Conservation (phyloP, 2,797 vertebrate species). For the Oreochromis grahami region DNA sequence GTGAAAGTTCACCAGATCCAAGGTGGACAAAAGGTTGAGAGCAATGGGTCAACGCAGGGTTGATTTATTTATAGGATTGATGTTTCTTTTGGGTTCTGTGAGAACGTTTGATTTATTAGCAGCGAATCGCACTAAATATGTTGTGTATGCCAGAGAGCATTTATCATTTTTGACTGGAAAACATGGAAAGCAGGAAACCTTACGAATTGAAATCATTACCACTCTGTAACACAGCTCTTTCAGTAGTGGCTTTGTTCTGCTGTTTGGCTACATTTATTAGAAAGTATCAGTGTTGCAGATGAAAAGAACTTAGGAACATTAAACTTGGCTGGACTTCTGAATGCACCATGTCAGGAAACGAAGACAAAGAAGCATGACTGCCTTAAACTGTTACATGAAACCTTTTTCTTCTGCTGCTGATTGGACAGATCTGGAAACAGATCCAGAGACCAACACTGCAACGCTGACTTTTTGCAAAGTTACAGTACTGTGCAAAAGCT, state of each 20-base stretch:
- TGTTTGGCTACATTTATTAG: conserved; percentile 4
- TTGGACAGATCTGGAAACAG: background rate
- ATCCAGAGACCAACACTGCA: background rate
- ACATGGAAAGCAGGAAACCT: conserved; percentile 22
- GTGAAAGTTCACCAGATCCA: background rate
- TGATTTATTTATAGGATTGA: conserved; percentile 10
- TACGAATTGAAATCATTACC: conserved; percentile 7
- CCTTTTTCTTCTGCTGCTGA: background rate
- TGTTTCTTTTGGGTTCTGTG: conserved; percentile 10
- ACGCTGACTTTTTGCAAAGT: background rate
- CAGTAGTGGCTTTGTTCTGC: background rate
- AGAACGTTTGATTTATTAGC: conserved; percentile 29
- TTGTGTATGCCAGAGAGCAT: conserved; percentile 12
- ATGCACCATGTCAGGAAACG: background rate
- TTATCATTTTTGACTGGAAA: conserved; percentile 22
- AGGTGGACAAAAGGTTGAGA: conserved; percentile 15
- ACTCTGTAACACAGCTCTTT: background rate
- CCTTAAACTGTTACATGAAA: background rate
- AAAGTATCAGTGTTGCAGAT: background rate
- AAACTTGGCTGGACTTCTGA: background rate
- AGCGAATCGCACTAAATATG: conserved; percentile 6
- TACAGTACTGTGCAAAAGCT: background rate
- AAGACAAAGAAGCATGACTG: background rate
- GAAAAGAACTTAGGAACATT: background rate
- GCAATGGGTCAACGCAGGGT: conserved; percentile 13